A percentile compares a stretch with the other conserved stretches of the same genome.
phyloP scores from a whole-genome alignment of 2,113 vertebrate genomes.

The Periophthalmus modestus region DNA sequence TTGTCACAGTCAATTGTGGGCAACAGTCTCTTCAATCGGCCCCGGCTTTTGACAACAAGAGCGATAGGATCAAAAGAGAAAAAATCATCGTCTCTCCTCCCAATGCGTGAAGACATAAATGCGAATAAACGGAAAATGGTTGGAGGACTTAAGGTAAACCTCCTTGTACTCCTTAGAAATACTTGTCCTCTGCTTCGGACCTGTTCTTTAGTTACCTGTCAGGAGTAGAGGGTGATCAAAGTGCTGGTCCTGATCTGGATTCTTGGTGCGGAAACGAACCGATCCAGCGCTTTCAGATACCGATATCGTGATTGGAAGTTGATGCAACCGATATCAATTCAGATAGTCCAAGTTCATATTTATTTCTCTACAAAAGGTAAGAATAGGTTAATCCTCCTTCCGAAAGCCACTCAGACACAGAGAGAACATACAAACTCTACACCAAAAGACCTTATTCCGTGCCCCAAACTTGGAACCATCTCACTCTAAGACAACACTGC shows the following conservation, averaged over 20 bases:
- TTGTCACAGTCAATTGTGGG: conserved; percentile 99
- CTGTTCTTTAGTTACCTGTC: not conserved
- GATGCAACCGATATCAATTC: not conserved
- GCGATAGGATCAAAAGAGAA: conserved; percentile 88
- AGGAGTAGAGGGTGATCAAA: not conserved
- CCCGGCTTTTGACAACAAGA: conserved; percentile 93
- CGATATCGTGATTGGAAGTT: too few species aligned
- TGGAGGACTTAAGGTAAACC: not conserved
- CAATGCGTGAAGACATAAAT: conserved; percentile 6
- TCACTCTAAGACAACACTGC: not conserved
- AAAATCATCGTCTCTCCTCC: conserved; percentile 73
- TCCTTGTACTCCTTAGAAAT: not conserved
- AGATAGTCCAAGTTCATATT: not conserved
- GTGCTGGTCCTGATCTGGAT: not conserved
- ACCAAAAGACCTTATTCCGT: not conserved
- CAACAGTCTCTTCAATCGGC: conserved; percentile 96
- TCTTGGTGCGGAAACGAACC: not conserved
- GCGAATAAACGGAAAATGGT: not conserved
- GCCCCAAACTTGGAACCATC: not conserved
- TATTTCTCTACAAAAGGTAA: not conserved
- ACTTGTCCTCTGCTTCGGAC: not conserved
- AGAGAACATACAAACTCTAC: not conserved
- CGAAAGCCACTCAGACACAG: not conserved
- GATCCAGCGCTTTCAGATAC: not conserved
- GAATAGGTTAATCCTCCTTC: too few species aligned